Evolutionary conservation across 2,113 vertebrate species (phyloP).

Genomic region (Marcusenius ussheri): DNA sequence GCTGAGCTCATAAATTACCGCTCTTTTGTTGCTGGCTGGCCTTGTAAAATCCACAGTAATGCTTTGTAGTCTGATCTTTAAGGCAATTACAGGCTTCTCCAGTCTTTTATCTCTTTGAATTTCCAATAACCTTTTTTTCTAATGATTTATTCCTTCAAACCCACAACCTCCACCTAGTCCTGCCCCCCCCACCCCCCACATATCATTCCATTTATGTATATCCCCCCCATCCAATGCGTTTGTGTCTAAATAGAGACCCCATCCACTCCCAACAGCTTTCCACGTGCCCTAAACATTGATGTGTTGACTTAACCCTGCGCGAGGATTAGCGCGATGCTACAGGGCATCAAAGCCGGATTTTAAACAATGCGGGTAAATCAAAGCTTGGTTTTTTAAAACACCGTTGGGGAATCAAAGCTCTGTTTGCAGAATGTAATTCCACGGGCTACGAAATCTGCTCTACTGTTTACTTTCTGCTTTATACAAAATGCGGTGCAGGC

Average conservation of each 20-base stretch:
- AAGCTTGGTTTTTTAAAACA: not conserved
- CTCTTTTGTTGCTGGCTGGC: constrained; percentile 98
- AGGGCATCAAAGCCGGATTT: constrained; percentile 16
- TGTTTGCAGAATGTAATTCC: not conserved
- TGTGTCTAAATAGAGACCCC: constrained; percentile 21
- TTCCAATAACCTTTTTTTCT: constrained; percentile 81
- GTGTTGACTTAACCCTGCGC: constrained; percentile 9
- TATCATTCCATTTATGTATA: constrained; percentile 5
- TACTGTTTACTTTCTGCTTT: not conserved
- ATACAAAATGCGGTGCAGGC: not conserved
- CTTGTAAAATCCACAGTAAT: constrained; percentile 99
- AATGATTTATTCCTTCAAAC: constrained; percentile 67
- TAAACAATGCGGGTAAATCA: not conserved
- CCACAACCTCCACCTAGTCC: constrained; percentile 40
- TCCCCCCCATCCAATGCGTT: constrained; percentile 18
- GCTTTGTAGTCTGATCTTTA: constrained; percentile 98
- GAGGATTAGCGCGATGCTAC: not conserved
- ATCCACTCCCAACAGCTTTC: constrained; percentile 5
- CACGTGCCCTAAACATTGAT: not conserved
- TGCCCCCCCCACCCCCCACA: constrained; percentile 28
- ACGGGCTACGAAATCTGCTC: not conserved
- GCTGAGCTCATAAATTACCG: constrained; percentile 99
- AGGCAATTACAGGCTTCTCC: constrained; percentile 97
- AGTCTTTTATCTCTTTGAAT: constrained; percentile 78
- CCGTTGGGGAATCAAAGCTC: not conserved